A percentile compares a stretch with the other conserved stretches of the same genome.
These are phyloP conservation scores for Marasmarcha lunaedactyla DNA, from an alignment of 2,888 invertebrate genomes.

Conservation along the genomic window DNA sequence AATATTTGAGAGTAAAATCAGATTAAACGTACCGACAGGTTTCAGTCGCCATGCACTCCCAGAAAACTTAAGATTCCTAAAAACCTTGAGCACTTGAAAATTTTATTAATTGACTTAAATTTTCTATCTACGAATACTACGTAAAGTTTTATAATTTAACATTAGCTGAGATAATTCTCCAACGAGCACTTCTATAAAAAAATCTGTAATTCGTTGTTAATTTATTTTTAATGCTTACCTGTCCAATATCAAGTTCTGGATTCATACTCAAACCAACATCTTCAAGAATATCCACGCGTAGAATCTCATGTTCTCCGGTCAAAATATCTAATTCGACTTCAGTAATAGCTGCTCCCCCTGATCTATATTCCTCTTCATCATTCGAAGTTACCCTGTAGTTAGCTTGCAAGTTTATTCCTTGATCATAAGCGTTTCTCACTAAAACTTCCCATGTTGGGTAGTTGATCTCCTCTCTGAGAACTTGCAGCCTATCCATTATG, in stretches of 20 bases:
- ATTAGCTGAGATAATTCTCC: too few species aligned
- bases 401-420: constrained; percentile 41
- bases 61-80: too few species aligned
- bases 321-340: constrained; percentile 81
- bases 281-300: constrained; percentile 74
- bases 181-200: too few species aligned
- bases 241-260: constrained; percentile 76
- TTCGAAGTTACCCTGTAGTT: constrained; percentile 31
- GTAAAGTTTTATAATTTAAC: too few species aligned
- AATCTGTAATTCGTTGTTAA: too few species aligned
- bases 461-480: constrained; percentile 41
- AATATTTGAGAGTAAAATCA: neutral
- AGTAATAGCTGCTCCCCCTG: constrained; percentile 69
- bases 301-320: constrained; percentile 76
- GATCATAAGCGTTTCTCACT: constrained; percentile 49
- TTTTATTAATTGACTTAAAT: too few species aligned
- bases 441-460: constrained; percentile 65
- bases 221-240: too few species aligned
- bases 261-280: constrained; percentile 76
- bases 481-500: constrained; percentile 52
- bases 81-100: too few species aligned
- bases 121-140: too few species aligned
- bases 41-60: too few species aligned
- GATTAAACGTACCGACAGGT: too few species aligned
- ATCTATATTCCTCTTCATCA: constrained; percentile 31